Evolutionary conservation across 1,140 invertebrate species (phyloP), one percentile per base, ranked within the genome.

Genomic region (Coptotermes formosanus): DNA sequence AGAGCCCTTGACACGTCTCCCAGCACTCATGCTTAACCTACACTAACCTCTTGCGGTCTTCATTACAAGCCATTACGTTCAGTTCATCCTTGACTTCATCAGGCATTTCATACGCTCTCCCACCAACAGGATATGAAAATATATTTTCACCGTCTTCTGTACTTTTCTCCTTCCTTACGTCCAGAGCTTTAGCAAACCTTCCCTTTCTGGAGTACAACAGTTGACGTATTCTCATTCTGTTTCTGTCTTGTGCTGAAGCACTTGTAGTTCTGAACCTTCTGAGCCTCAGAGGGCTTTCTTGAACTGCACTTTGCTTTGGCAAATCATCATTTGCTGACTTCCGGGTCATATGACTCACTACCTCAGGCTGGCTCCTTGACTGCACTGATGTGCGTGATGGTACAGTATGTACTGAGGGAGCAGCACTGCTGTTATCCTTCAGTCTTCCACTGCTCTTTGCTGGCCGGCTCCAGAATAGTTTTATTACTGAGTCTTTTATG

Each of bases 21-120:
- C 52, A 55, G 14, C 52, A 55, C 14, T 1, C 4, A 55, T 19
- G 14, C 14, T 21, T 16, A 55, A 55, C 19, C 2, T 25, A 14
- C n/a, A 75, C 48, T 43, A 32, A 45, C 82, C 32, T 83, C 32
- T 11, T 11, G 16, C 43, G 3, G 8, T 43, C 82, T 43, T 83
- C 82, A 25, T 30, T 83, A 44, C 21, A 45, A 52, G 82, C n/a
- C 82, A 83, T 83, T 43, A 52, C 32, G 11, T 52, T 21, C 2
- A 83, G 48, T 32, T 83, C 82, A 83, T 83, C 82, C 48, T 83
- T 25, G 32, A 83, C 82, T n/a, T 83, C 82, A 12, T 83, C 82
- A 30, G 82, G 32, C 25, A 83, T n/a, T 25, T 30, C 82, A 19
- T 45, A 83, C 16, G 8, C 16, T 45, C 43, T 44, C 25, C 43